Evolutionary conservation across 2,888 invertebrate genomes (phyloP), one percentile per base, ranked within the genome.

Genomic region (Meganola albula): DNA sequence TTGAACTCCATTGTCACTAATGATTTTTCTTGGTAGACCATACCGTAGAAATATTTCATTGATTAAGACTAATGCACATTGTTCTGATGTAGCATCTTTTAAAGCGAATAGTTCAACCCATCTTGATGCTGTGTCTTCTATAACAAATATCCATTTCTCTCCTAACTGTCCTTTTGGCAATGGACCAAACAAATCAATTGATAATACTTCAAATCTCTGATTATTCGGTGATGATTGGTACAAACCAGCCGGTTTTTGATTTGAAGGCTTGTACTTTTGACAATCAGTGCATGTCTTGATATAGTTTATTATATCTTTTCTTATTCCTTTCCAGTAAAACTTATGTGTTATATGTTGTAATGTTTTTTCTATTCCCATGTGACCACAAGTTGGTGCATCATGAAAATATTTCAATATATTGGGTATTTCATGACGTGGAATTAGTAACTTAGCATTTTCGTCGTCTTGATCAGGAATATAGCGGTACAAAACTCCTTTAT

Each of bases 1-100:
- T 31, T 69, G 68, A 0, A 50, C 32, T 0, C 69, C 69, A 26
- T 71, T 73, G 32, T 72, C 65, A 6, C 54, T 56, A 12, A 64
- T 46, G 0, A 71, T 27, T 10, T 58, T 31, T 10, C 66, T 31
- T 2, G 63, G 64, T 2, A 57, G 16, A 2, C 69, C 69, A 38
- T 57, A 70, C 5, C 68, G 44, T 2, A 72, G 28, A 14, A 72
- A 58, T 2, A 69, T 33, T 30, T 72, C 66, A 16, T 66, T 39
- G 0, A 74, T 26, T 0, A 74, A 33, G 0, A 36, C 48, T 3
- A 29, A 37, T 0, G 63, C 63, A 33, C 67, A 72, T 1, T 25
- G 35, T 13, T 55, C 57, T 1, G 54, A 48, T 2, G 39, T 53
- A 2, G 57, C 57, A 5, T 18, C 16, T 27, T 36, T 11, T 7